phyloP scores from a whole-genome alignment of 1,140 invertebrate species.

The Brachystomella parvula region DNA sequence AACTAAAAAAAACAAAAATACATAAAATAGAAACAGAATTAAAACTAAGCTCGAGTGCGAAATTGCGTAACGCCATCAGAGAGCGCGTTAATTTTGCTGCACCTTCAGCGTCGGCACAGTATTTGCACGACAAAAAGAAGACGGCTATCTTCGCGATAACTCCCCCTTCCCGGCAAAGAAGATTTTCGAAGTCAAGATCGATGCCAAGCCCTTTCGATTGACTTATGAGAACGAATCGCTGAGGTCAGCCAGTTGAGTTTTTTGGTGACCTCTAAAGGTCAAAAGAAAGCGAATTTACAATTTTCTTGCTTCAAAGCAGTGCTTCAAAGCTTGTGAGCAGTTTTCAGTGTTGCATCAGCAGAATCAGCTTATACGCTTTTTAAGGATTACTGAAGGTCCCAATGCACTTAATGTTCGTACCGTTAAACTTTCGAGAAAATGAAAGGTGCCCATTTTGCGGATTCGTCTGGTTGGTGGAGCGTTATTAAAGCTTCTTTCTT shows the following conservation, averaged over 20 bases:
- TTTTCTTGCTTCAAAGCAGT: no score
- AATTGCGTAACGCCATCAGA: background rate
- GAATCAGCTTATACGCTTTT: background rate
- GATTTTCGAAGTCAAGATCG: no score
- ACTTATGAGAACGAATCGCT: no score
- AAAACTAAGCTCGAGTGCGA: background rate
- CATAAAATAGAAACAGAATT: background rate
- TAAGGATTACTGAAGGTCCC: no score
- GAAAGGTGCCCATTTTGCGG: no score
- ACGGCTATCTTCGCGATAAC: background rate
- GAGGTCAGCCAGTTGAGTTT: no score
- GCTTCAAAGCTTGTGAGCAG: background rate
- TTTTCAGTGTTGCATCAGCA: background rate
- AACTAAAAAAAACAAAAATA: conserved; percentile 6
- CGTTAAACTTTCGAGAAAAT: background rate
- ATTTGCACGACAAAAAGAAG: background rate
- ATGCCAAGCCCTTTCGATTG: no score
- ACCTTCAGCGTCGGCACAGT: no score
- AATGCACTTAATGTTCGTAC: background rate
- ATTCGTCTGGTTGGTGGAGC: no score
- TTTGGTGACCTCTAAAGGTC: no score
- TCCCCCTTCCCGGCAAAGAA: background rate
- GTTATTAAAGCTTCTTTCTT: background rate
- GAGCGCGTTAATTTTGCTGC: no score
- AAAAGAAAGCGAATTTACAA: no score